Base-by-base conservation (phyloP, 2,113 vertebrate genomes). In the Alethe castanea region DNA sequence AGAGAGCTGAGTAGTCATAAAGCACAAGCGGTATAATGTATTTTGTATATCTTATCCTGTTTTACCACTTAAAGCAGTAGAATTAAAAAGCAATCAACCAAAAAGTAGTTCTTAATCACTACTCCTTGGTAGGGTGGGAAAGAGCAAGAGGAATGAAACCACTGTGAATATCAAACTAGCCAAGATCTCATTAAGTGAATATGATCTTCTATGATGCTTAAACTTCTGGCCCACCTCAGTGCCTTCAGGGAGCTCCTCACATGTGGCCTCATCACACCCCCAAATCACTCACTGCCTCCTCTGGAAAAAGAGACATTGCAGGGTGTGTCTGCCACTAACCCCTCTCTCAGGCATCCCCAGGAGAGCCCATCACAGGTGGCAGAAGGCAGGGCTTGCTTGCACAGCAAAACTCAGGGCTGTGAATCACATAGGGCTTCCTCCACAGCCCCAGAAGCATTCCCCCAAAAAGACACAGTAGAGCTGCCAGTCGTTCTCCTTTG, bases 51-150 rank as follows among this genome's bases (percentile, higher is more conserved):
- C 79, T 93, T 61, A 81, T n/a, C 81, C 60, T 40, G 67, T 90
- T 90, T 94, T 66, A 74, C 67, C 80, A 78, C 82, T 81, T 67
- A 35, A 86, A 93, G 60, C 28, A 7, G 44, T 36, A 77, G 90
- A 94, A 96, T 95, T 90, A 95, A 95, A 96, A 90, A 93, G 64
- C 60, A 93, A 94, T 95, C 82, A 88, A 23, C n/a, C 6, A 81
- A 86, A 89, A 90, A 76, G 23, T 25, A 79, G 42, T 66, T 83
- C 71, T 92, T 95, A 92, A 91, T 94, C 76, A 38, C 60, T 60
- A 22, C 19, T 61, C 19, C 73, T 90, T 82, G 61, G 54, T 45
- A 90, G 76, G 66, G 67, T 94, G 90, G 88, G 90, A 92, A 96
- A 96, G 73, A 16, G 31, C 60, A 86, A 81, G 47, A 80, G 60